A percentile compares a stretch with the other conserved stretches of the same genome.
Conservation (phyloP, 2,113 vertebrate genomes). For the Ammodytes dubius region DNA sequence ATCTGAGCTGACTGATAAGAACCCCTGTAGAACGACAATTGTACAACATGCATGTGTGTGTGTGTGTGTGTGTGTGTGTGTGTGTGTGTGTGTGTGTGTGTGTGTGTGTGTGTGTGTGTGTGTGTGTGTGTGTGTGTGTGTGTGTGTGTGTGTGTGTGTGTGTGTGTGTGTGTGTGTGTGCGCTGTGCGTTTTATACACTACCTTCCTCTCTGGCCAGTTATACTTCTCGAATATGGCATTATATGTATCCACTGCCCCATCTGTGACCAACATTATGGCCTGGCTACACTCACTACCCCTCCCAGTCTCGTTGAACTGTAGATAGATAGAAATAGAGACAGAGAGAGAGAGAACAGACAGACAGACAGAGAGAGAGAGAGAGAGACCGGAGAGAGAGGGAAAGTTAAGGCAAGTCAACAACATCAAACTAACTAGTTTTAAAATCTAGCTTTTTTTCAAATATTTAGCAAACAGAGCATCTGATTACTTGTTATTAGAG, state of each 20-base stretch:
- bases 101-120: background rate
- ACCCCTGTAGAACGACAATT: background rate
- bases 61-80: constrained; percentile 2
- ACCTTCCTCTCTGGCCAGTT: constrained; percentile 99
- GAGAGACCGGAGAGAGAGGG: background rate
- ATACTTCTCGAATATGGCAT: constrained; percentile 95
- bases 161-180: no score
- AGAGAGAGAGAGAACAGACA: background rate
- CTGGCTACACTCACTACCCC: constrained; percentile 97
- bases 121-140: background rate
- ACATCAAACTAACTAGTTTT: background rate
- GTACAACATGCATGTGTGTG: constrained; percentile 29
- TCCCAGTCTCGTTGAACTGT: constrained; percentile 96
- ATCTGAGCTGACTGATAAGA: constrained; percentile 17
- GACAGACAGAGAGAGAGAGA: constrained; percentile 7
- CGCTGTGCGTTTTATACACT: constrained; percentile 67
- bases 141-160: constrained; percentile 9
- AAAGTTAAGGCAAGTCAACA: background rate
- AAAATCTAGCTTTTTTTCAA: background rate
- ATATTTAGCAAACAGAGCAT: background rate
- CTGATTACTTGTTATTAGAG: background rate
- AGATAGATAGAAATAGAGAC: constrained; percentile 20
- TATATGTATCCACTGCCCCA: constrained; percentile 97
- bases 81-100: background rate
- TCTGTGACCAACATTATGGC: constrained; percentile 99